Conservation (phyloP, 37 sponge, comb jelly and placozoan genomes). For the Oopsacas minuta region DNA sequence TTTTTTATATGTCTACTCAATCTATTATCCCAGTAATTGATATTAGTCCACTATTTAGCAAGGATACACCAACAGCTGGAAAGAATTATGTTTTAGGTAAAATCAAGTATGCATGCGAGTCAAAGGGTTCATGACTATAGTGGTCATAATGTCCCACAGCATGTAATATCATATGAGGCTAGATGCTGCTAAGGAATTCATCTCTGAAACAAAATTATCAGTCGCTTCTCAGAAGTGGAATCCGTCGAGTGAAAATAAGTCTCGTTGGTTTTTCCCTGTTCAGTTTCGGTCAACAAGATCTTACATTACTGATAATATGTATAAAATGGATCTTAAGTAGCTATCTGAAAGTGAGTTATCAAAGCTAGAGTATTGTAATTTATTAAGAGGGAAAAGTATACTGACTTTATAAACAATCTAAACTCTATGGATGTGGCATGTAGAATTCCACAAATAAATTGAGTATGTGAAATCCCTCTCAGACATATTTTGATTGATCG, state of each 20-base stretch:
- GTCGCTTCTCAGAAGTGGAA: constrained; percentile 7
- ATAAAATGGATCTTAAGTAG: too few relatives aligned
- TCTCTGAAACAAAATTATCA: neutral
- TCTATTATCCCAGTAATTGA: neutral
- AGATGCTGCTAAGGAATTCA: neutral
- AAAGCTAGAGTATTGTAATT: too few relatives aligned
- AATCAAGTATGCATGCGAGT: neutral
- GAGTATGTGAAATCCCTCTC: too few relatives aligned
- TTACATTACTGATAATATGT: too few relatives aligned
- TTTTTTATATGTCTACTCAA: neutral
- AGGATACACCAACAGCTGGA: neutral
- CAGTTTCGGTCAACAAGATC: too few relatives aligned
- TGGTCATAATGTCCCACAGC: constrained; percentile 2
- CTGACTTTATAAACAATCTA: too few relatives aligned
- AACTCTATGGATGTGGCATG: too few relatives aligned
- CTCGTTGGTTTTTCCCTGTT: neutral
- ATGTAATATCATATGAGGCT: neutral
- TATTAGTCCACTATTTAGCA: neutral
- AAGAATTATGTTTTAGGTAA: neutral
- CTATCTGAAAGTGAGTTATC: too few relatives aligned
- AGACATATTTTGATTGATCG: too few relatives aligned
- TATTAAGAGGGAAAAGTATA: too few relatives aligned
- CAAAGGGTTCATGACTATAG: neutral
- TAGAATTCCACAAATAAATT: too few relatives aligned
- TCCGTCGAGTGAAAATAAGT: constrained; percentile 3